Percentiles rank a stretch among this genome's conserved stretches.
Evolutionary conservation across 1,140 invertebrate species (phyloP).

Genomic region (Theocolax elegans): DNA sequence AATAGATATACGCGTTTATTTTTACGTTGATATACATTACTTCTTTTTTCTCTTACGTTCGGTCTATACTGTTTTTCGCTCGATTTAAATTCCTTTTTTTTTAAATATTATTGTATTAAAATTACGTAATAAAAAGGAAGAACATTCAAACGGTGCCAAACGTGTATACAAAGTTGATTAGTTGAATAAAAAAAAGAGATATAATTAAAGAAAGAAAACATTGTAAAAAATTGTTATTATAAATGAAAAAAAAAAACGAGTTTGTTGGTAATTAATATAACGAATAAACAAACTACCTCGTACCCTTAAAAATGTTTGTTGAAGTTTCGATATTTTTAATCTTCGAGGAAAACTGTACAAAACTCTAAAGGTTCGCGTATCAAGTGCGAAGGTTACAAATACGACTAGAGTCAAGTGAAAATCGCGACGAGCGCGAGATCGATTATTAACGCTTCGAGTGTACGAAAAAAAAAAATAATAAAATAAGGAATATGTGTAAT

Average conservation of each 20-base stretch:
- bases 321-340: constrained; percentile 17
- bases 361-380: background rate
- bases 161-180: background rate
- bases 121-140: too few species aligned
- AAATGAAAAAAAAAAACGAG: too few species aligned
- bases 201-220: background rate
- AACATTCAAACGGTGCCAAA: constrained; percentile 10
- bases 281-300: background rate
- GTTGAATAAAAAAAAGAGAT: background rate
- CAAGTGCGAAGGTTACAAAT: background rate
- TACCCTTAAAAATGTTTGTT: background rate
- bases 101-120: too few species aligned
- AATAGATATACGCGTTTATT: too few species aligned
- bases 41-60: too few species aligned
- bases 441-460: background rate
- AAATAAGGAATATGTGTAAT: constrained; percentile 36
- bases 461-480: constrained; percentile 30
- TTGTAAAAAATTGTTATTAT: background rate
- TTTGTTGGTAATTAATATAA: background rate
- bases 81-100: too few species aligned
- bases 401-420: constrained; percentile 6
- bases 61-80: too few species aligned
- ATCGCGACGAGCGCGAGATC: constrained; percentile 25
- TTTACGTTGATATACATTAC: too few species aligned
- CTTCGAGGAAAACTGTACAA: constrained; percentile 8